Percentiles rank a stretch among this genome's conserved stretches.
Evolutionary conservation across 2,113 vertebrate genomes (phyloP).

Genomic region (Centropus bengalensis): DNA sequence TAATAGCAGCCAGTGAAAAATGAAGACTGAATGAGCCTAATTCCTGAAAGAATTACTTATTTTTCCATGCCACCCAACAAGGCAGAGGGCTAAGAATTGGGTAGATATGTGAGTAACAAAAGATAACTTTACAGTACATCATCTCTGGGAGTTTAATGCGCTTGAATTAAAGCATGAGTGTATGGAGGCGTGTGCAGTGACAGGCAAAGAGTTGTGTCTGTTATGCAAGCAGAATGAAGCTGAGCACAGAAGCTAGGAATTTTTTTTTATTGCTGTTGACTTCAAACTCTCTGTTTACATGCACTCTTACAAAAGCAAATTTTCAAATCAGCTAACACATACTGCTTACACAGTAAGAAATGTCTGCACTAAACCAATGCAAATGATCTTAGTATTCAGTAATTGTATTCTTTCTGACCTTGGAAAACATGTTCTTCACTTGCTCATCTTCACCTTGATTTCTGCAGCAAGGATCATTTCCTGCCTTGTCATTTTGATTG

Average conservation of each 20-base stretch:
- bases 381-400: not conserved
- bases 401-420: not conserved
- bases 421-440: not conserved
- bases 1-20: slow-evolving; percentile 28
- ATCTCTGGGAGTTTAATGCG: slow-evolving; percentile 21
- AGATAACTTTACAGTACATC: slow-evolving; percentile 53
- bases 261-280: not conserved
- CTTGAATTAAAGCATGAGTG: slow-evolving; percentile 8
- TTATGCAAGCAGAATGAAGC: slow-evolving; percentile 2
- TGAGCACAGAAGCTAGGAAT: not conserved
- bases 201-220: slow-evolving; percentile 32
- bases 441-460: not conserved
- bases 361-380: not conserved
- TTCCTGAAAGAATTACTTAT: not conserved
- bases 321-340: not conserved
- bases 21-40: not conserved
- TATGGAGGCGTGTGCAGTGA: slow-evolving; percentile 39
- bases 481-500: not conserved
- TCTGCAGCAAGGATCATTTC: not conserved
- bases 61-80: not conserved
- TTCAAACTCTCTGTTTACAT: not conserved
- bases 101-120: slow-evolving; percentile 30
- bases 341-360: not conserved
- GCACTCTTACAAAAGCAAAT: not conserved
- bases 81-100: slow-evolving; percentile 35